phyloP scores from a whole-genome alignment of 2,113 vertebrate genomes.

The Regulus satrapa region DNA sequence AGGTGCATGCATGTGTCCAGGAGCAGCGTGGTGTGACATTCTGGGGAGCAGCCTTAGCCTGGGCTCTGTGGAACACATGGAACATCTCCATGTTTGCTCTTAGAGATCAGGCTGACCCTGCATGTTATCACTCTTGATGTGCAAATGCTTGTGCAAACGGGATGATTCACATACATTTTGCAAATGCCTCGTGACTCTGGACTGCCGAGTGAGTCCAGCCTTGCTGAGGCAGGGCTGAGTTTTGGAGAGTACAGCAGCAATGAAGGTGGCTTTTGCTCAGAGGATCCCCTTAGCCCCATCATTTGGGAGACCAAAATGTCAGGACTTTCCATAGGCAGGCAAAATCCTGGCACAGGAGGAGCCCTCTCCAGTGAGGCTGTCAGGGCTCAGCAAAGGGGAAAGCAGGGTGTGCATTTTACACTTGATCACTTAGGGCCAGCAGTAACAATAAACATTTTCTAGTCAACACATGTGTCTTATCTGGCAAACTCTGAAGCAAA shows the following conservation, averaged over 20 bases:
- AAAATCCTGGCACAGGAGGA: background rate
- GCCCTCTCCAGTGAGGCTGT: background rate
- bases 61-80: background rate
- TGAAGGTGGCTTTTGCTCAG: background rate
- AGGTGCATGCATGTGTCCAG: fast-evolving
- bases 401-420: background rate
- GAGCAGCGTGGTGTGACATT: background rate
- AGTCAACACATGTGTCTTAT: background rate
- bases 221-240: background rate
- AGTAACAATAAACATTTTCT: background rate
- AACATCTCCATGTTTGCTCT: background rate
- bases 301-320: background rate
- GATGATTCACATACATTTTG: background rate
- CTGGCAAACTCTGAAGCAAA: background rate
- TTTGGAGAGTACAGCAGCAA: background rate
- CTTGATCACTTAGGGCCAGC: background rate
- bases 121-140: background rate
- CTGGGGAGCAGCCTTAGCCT: background rate
- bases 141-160: conserved; percentile 16
- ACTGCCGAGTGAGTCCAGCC: background rate
- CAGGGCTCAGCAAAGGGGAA: background rate
- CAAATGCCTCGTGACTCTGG: background rate
- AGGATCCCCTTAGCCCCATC: background rate
- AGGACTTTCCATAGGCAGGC: background rate
- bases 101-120: background rate